These are phyloP conservation scores for Anguilla obscura DNA, from an alignment of 2,797 vertebrate genomes.

Conservation along the genomic window DNA sequence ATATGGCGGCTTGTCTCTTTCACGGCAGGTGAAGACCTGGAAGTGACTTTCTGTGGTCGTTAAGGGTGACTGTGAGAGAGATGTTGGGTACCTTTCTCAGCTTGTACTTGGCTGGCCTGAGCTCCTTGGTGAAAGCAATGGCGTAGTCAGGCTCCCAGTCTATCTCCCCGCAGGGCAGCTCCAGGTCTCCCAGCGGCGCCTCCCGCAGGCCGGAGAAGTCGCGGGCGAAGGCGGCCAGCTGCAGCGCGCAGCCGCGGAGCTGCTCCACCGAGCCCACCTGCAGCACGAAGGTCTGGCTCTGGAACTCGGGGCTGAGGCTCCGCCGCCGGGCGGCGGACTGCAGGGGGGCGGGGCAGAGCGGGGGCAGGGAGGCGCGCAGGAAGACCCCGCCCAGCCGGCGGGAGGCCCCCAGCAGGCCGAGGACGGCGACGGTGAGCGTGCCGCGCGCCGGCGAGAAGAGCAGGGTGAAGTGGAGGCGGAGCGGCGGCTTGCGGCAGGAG, in stretches of 20 bases:
- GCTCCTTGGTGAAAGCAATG: conserved; percentile 62
- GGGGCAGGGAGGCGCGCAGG: conserved; percentile 72
- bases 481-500: conserved; percentile 56
- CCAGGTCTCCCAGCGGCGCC: conserved; percentile 67
- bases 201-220: conserved; percentile 76
- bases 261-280: conserved; percentile 65
- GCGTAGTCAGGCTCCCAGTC: conserved; percentile 67
- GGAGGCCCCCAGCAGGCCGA: conserved; percentile 66
- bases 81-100: conserved; percentile 72
- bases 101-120: conserved; percentile 65
- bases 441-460: conserved; percentile 65
- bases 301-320: conserved; percentile 67
- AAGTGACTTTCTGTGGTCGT: not conserved
- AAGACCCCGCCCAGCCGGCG: conserved; percentile 64
- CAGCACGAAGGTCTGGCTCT: conserved; percentile 68
- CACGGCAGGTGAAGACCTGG: not conserved
- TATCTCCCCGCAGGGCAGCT: conserved; percentile 68
- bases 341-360: conserved; percentile 64
- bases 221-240: conserved; percentile 68
- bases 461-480: conserved; percentile 71
- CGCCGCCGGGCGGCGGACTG: conserved; percentile 59
- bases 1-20: not conserved
- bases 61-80: not conserved
- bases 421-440: conserved; percentile 66
- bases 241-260: conserved; percentile 66